Conservation (phyloP, 2,113 vertebrate genomes). For the Nibea coibor region DNA sequence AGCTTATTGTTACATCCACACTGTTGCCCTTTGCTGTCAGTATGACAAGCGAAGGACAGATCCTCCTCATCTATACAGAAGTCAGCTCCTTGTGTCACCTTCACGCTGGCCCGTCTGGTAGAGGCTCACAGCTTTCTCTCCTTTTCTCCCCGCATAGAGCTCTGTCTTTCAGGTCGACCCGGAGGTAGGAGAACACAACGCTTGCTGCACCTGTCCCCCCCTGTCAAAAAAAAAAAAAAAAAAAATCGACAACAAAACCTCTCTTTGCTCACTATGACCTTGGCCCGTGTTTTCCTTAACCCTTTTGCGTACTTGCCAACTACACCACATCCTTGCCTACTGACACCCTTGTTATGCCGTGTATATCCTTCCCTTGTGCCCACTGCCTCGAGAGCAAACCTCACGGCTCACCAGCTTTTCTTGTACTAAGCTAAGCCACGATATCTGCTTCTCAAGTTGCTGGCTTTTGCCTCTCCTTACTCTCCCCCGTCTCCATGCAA, state of each 20-base stretch:
- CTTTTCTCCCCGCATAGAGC: constrained; percentile 80
- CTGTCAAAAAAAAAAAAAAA: constrained; percentile 30
- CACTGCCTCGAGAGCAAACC: constrained; percentile 52
- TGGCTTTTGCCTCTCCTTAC: constrained; percentile 69
- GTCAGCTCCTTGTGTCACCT: constrained; percentile 47
- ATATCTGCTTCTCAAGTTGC: constrained; percentile 49
- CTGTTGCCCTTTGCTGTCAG: constrained; percentile 22
- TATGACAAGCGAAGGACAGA: constrained; percentile 6
- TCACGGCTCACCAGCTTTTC: constrained; percentile 54
- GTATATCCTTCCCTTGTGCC: constrained; percentile 54
- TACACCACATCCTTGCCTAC: constrained; percentile 63
- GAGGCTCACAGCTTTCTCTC: constrained; percentile 74
- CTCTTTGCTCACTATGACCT: constrained; percentile 51
- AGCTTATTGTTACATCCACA: constrained; percentile 2
- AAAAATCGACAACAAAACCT: constrained; percentile 10
- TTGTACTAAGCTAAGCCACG: constrained; percentile 58
- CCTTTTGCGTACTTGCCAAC: constrained; percentile 54
- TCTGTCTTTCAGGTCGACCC: constrained; percentile 84
- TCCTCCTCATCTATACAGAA: constrained; percentile 33
- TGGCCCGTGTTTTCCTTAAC: constrained; percentile 59
- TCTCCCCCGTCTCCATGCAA: constrained; percentile 41
- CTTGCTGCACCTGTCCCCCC: constrained; percentile 69
- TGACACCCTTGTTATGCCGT: constrained; percentile 73
- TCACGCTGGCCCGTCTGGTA: constrained; percentile 42
- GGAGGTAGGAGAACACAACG: constrained; percentile 80